phyloP scores from a whole-genome alignment of 2,888 invertebrate genomes.

The Hyles lineata region DNA sequence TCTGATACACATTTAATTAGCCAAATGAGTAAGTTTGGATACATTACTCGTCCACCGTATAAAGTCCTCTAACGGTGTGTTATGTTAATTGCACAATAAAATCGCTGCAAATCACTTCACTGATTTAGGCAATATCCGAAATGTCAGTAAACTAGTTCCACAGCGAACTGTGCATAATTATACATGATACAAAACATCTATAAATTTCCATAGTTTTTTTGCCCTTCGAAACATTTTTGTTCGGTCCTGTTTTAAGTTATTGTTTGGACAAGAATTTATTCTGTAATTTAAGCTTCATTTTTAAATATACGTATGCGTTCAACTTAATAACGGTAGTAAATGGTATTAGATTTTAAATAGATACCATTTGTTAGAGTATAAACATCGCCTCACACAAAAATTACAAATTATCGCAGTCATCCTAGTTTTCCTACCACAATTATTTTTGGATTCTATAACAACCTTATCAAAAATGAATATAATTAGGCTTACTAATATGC shows the following conservation, averaged over 20 bases:
- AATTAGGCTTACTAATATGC: no score
- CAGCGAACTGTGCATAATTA: slow-evolving; percentile 22
- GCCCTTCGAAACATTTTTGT: slow-evolving; percentile 7
- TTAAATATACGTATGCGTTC: no score
- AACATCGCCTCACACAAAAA: no score
- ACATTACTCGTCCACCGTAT: background rate
- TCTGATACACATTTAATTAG: background rate
- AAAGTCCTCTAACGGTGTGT: slow-evolving; percentile 26
- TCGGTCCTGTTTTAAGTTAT: background rate
- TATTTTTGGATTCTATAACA: no score
- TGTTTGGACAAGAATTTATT: background rate
- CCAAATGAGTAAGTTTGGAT: background rate
- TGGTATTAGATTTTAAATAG: no score
- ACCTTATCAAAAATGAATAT: no score
- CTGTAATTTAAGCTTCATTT: background rate
- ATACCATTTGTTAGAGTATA: no score
- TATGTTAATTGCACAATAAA: slow-evolving; percentile 26
- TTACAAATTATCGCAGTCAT: no score
- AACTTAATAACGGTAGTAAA: no score
- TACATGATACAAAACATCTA: slow-evolving; percentile 2
- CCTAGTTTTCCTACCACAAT: no score
- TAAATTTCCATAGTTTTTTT: slow-evolving; percentile 8
- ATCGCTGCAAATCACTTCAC: slow-evolving; percentile 15
- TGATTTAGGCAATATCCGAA: slow-evolving; percentile 9
- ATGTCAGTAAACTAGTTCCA: slow-evolving; percentile 28